phyloP scores from a whole-genome alignment of 2,797 vertebrate genomes.

The Oryzias sinensis region DNA sequence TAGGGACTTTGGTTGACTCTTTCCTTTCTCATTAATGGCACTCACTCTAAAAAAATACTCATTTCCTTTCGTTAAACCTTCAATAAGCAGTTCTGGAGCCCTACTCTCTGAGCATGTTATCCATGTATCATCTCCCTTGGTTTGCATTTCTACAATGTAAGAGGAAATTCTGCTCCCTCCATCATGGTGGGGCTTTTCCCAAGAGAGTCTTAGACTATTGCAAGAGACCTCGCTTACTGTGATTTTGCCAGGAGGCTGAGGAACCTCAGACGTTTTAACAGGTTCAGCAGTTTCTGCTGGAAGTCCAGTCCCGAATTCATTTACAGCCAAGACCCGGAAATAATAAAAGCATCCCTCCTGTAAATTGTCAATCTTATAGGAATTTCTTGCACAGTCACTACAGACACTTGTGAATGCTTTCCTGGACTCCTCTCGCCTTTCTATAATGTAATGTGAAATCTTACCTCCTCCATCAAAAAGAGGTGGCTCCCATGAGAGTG shows the following conservation, averaged over 20 bases:
- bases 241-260: slow-evolving; percentile 90
- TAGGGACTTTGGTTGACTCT: slow-evolving; percentile 89
- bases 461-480: slow-evolving; percentile 95
- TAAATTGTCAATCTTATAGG: slow-evolving; percentile 88
- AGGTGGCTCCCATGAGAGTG: slow-evolving; percentile 91
- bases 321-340: slow-evolving; percentile 93
- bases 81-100: slow-evolving; percentile 83
- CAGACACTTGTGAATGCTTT: slow-evolving; percentile 92
- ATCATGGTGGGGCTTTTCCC: slow-evolving; percentile 96
- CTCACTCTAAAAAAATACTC: slow-evolving; percentile 92
- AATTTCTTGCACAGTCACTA: slow-evolving; percentile 90
- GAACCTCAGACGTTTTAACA: slow-evolving; percentile 89
- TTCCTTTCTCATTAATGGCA: slow-evolving; percentile 95
- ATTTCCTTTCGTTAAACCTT: slow-evolving; percentile 84
- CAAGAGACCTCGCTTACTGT: slow-evolving; percentile 85
- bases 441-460: slow-evolving; percentile 93
- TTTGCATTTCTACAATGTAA: slow-evolving; percentile 95
- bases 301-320: slow-evolving; percentile 91
- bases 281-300: slow-evolving; percentile 88
- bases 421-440: slow-evolving; percentile 93
- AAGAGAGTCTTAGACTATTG: slow-evolving; percentile 85
- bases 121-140: slow-evolving; percentile 90
- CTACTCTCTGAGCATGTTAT: slow-evolving; percentile 87
- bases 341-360: slow-evolving; percentile 91
- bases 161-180: slow-evolving; percentile 95